These are phyloP conservation scores for Philotrypesis tridentata DNA, from an alignment of 1,140 invertebrate genomes.

Conservation along the genomic window DNA sequence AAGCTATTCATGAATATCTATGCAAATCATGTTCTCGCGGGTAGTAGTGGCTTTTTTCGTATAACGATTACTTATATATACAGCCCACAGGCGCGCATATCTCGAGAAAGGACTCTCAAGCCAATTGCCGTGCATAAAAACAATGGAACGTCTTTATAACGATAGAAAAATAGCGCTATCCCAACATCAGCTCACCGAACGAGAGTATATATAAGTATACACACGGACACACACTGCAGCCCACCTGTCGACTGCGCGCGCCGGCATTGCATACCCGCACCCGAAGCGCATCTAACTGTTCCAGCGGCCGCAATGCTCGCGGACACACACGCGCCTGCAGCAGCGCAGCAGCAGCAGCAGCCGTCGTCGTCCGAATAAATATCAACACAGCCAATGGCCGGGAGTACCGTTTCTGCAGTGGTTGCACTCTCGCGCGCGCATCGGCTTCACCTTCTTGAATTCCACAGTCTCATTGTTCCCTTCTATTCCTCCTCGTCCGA, in stretches of 20 bases:
- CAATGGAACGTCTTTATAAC: too few species aligned
- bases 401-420: slow-evolving; percentile 27
- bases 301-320: neutral
- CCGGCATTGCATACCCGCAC: neutral
- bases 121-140: too few species aligned
- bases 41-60: too few species aligned
- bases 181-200: neutral
- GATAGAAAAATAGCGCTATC: slow-evolving; percentile 20
- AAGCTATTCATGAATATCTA: too few species aligned
- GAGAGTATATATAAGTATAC: too few species aligned
- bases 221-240: too few species aligned
- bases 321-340: neutral
- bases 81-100: too few species aligned
- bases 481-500: too few species aligned
- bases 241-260: neutral
- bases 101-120: too few species aligned
- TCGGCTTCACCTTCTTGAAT: neutral
- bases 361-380: slow-evolving; percentile 24
- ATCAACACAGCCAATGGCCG: slow-evolving; percentile 9
- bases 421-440: neutral
- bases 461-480: neutral
- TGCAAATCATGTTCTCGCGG: too few species aligned
- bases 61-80: too few species aligned
- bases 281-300: slow-evolving; percentile 36
- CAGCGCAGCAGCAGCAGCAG: too few species aligned